A percentile compares a stretch with the other conserved stretches of the same genome.
Conservation (phyloP, 2,113 vertebrate genomes). For the Cromileptes altivelis region DNA sequence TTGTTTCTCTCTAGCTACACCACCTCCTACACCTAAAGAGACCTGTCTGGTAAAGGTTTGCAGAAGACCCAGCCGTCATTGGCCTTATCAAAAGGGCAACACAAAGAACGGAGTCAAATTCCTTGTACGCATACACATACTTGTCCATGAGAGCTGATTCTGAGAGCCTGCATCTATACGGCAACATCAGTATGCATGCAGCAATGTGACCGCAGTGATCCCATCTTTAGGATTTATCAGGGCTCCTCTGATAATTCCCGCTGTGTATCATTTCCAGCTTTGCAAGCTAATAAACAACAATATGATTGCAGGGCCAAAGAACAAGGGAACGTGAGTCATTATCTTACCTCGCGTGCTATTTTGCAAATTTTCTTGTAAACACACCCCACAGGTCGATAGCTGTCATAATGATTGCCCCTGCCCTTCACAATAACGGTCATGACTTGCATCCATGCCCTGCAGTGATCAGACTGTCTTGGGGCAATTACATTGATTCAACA, state of each 20-base stretch:
- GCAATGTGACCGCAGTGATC: constrained; percentile 22
- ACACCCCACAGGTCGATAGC: background rate
- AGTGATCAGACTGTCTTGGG: background rate
- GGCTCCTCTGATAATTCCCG: constrained; percentile 34
- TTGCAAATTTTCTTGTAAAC: constrained; percentile 25
- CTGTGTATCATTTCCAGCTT: constrained; percentile 18
- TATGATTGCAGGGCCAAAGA: background rate
- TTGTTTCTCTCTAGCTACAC: too few species aligned
- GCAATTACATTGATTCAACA: constrained; percentile 20
- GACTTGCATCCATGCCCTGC: constrained; percentile 18
- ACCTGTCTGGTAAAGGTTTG: too few species aligned
- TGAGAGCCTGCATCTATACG: background rate
- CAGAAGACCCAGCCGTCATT: too few species aligned
- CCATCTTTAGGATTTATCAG: constrained; percentile 46
- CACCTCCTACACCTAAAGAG: too few species aligned
- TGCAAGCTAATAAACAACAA: constrained; percentile 31
- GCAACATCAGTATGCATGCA: constrained; percentile 39
- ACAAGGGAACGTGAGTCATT: background rate
- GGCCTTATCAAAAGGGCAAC: too few species aligned
- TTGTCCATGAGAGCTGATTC: too few species aligned
- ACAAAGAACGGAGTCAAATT: too few species aligned
- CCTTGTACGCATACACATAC: too few species aligned
- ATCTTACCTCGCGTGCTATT: background rate
- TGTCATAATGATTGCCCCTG: constrained; percentile 10
- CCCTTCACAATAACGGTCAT: background rate